Evolutionary conservation across 2,113 vertebrate genomes (phyloP).

Genomic region (Malurus cyaneus): DNA sequence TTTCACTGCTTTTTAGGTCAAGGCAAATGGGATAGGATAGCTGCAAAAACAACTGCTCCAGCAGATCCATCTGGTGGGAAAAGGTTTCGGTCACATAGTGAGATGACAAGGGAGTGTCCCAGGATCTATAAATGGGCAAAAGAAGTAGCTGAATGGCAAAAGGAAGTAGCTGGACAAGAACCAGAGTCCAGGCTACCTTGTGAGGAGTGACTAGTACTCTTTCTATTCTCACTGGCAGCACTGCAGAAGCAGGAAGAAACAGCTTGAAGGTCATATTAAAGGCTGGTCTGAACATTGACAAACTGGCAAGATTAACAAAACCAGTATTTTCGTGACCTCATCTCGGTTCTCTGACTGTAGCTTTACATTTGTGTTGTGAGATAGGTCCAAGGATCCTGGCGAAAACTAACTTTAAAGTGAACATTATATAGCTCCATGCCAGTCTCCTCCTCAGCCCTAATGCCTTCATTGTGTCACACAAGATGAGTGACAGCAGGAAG

Average conservation of each 20-base stretch:
- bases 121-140: background rate
- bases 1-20: background rate
- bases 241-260: background rate
- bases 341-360: background rate
- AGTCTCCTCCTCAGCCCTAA: background rate
- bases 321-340: background rate
- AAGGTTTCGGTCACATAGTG: fast-evolving
- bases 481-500: background rate
- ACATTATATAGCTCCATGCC: background rate
- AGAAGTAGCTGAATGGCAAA: background rate
- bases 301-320: background rate
- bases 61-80: background rate
- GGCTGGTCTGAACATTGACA: background rate
- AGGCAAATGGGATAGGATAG: background rate
- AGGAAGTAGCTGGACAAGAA: background rate
- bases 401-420: background rate
- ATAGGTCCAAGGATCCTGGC: background rate
- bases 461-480: background rate
- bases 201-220: background rate
- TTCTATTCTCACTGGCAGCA: background rate
- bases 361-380: background rate
- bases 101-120: background rate
- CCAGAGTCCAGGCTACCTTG: background rate
- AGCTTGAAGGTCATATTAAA: background rate
- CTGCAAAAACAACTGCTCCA: background rate